Percentiles rank a stretch among this genome's conserved stretches.
Conservation (phyloP, 2,888 invertebrate genomes). For the Merodon equestris region DNA sequence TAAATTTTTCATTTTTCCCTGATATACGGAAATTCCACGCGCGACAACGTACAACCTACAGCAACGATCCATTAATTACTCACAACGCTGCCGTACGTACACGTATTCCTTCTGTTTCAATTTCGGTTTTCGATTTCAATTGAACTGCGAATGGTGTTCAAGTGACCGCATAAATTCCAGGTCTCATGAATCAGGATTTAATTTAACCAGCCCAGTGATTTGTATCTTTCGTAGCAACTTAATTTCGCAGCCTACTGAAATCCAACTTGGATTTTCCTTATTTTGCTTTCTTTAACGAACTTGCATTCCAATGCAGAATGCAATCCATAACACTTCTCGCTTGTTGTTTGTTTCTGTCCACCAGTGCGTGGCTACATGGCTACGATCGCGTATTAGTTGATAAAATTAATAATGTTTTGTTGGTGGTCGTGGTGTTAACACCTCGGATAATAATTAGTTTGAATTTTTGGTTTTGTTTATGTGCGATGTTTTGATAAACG, state of each 20-base stretch:
- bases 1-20: constrained; percentile 30
- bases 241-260: constrained; percentile 15
- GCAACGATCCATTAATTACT: constrained; percentile 40
- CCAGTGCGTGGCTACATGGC: constrained; percentile 19
- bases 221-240: constrained; percentile 61
- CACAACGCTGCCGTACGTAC: not conserved
- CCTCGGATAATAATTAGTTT: constrained; percentile 67
- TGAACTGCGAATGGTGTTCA: constrained; percentile 2
- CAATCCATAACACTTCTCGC: no score
- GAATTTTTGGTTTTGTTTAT: constrained; percentile 55
- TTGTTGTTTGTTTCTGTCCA: no score
- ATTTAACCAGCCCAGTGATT: constrained; percentile 62
- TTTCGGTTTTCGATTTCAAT: constrained; percentile 7
- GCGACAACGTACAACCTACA: constrained; percentile 7
- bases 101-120: constrained; percentile 43
- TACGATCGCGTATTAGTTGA: constrained; percentile 40
- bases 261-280: no score
- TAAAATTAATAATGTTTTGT: constrained; percentile 67
- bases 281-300: constrained; percentile 3
- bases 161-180: constrained; percentile 48
- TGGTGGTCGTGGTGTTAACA: constrained; percentile 64
- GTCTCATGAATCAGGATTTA: constrained; percentile 60
- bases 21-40: constrained; percentile 38
- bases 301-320: not conserved
- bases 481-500: constrained; percentile 35